Evolutionary conservation across 1,140 invertebrate species (phyloP).

Genomic region (Diachasma alloeum): DNA sequence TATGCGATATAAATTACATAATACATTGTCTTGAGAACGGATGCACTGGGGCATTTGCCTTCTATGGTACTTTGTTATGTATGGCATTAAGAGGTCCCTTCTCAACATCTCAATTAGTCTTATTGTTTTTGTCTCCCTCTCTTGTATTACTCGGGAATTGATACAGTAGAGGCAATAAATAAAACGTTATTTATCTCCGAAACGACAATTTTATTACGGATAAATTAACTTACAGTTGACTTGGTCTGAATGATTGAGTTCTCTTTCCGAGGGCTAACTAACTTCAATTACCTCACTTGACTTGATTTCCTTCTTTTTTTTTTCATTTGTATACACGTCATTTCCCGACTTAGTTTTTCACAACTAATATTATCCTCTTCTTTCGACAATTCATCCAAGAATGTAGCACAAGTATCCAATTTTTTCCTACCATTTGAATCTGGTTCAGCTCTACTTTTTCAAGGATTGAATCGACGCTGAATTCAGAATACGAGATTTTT

Average conservation of each 20-base stretch:
- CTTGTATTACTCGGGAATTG: too few relatives aligned
- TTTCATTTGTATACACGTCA: neutral
- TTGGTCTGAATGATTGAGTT: neutral
- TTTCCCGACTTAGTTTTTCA: neutral
- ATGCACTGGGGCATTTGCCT: neutral
- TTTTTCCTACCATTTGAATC: neutral
- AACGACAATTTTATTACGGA: neutral
- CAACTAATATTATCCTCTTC: neutral
- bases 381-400: too few relatives aligned
- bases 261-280: neutral
- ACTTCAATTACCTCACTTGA: neutral
- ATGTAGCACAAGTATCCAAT: neutral
- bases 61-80: neutral
- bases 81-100: neutral
- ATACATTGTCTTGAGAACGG: slow-evolving; percentile 32
- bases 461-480: neutral
- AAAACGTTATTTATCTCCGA: neutral
- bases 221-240: neutral
- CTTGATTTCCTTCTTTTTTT: neutral
- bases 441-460: neutral
- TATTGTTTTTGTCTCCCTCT: neutral
- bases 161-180: neutral
- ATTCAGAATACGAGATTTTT: slow-evolving; percentile 7
- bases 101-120: neutral
- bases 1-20: slow-evolving; percentile 43